phyloP scores from a whole-genome alignment of 1,140 invertebrate species.

The Calycopis cecrops region DNA sequence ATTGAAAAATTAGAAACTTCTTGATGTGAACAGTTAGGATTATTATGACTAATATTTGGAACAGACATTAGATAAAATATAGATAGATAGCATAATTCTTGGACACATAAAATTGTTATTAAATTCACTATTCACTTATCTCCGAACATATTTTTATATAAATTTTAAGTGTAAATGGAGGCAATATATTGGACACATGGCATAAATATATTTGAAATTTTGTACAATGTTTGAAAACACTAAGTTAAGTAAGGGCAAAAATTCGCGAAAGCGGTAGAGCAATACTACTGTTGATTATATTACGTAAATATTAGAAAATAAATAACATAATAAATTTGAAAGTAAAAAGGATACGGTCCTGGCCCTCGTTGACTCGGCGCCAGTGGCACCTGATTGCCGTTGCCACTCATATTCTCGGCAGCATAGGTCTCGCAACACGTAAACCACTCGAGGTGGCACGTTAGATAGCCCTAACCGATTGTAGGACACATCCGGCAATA shows the following conservation, averaged over 20 bases:
- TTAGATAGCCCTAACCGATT: conserved; percentile 70
- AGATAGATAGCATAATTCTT: no score
- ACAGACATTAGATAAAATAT: no score
- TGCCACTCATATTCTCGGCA: conserved; percentile 71
- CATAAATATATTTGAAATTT: not conserved
- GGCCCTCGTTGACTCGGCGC: conserved; percentile 64
- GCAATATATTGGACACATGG: not conserved
- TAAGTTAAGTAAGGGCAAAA: conserved; percentile 12
- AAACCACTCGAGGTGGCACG: conserved; percentile 72
- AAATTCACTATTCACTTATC: no score
- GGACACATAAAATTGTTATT: no score
- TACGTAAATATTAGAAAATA: conserved; percentile 67
- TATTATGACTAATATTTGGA: no score
- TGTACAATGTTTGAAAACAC: no score
- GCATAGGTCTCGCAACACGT: conserved; percentile 72
- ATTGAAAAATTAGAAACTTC: no score
- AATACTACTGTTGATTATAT: conserved; percentile 60
- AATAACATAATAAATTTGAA: conserved; percentile 35
- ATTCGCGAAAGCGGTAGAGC: conserved; percentile 57
- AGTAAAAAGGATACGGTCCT: conserved; percentile 66
- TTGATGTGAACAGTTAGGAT: no score
- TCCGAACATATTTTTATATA: no score
- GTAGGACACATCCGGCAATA: conserved; percentile 74
- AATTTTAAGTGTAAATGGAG: not conserved
- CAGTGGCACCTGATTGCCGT: conserved; percentile 72